Conservation (phyloP, 2,888 invertebrate genomes). For the Coecobrya sp. region DNA sequence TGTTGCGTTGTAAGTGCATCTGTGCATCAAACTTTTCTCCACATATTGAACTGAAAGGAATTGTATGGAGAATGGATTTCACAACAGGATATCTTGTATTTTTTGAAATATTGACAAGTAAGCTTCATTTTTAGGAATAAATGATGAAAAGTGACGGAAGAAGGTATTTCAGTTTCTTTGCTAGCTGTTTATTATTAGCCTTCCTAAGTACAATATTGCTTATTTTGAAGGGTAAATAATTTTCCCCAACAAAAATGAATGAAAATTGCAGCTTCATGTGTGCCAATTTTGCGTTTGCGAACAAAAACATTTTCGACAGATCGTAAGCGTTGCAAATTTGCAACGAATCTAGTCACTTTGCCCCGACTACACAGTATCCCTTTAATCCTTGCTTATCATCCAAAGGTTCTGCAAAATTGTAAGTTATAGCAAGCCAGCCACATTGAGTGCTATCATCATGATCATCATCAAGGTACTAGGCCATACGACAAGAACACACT, state of each 20-base stretch:
- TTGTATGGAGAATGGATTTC: neutral
- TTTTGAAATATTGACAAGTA: slow-evolving; percentile 24
- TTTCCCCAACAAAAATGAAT: too few relatives aligned
- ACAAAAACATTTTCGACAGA: too few relatives aligned
- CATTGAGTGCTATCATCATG: too few relatives aligned
- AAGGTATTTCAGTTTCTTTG: too few relatives aligned
- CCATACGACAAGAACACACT: neutral
- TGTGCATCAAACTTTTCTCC: slow-evolving; percentile 16
- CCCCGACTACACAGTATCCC: neutral
- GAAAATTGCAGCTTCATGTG: too few relatives aligned
- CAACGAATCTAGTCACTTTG: neutral
- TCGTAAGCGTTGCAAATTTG: too few relatives aligned
- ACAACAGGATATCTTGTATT: slow-evolving; percentile 22
- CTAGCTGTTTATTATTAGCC: too few relatives aligned
- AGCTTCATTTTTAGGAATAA: neutral
- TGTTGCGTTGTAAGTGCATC: neutral
- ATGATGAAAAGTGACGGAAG: neutral
- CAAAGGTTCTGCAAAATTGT: neutral
- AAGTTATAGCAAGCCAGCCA: neutral
- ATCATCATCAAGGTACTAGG: neutral
- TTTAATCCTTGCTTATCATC: neutral
- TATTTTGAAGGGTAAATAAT: too few relatives aligned
- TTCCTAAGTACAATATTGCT: too few relatives aligned
- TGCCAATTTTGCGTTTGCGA: too few relatives aligned
- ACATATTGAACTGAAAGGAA: slow-evolving; percentile 18